phyloP scores from a whole-genome alignment of 2,797 vertebrate species.

The Hapalemur alaotrensis region DNA sequence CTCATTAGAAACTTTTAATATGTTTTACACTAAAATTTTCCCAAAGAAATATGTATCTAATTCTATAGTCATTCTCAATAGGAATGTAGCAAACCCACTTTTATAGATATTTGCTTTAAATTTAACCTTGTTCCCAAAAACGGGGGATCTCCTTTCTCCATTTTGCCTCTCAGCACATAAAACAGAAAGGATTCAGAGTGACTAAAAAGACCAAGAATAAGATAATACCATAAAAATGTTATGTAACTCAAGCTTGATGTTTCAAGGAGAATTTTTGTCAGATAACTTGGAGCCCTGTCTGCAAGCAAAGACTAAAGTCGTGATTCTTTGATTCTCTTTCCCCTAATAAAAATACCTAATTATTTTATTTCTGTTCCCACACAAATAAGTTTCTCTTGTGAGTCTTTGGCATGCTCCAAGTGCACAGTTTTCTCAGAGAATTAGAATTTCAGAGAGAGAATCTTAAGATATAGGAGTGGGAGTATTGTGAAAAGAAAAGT shows the following conservation, averaged over 20 bases:
- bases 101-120: background rate
- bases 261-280: constrained; percentile 31
- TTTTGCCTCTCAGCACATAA: background rate
- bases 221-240: constrained; percentile 48
- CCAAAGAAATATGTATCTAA: background rate
- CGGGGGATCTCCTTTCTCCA: background rate
- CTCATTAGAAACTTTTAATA: background rate
- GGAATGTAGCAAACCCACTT: background rate
- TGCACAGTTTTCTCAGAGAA: constrained; percentile 45
- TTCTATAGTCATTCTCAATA: background rate
- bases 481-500: constrained; percentile 33
- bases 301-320: constrained; percentile 57
- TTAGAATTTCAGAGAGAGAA: constrained; percentile 33
- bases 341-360: constrained; percentile 69
- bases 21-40: background rate
- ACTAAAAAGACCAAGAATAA: constrained; percentile 42
- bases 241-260: constrained; percentile 10
- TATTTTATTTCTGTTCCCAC: constrained; percentile 68
- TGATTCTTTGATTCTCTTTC: constrained; percentile 62
- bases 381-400: constrained; percentile 67
- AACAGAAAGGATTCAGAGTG: background rate
- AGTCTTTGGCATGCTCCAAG: background rate
- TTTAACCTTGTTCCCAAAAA: background rate
- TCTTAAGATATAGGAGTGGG: constrained; percentile 51
- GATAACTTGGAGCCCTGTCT: constrained; percentile 53